Conservation (phyloP, 2,888 invertebrate species). For the Lycocerus yunnanus region DNA sequence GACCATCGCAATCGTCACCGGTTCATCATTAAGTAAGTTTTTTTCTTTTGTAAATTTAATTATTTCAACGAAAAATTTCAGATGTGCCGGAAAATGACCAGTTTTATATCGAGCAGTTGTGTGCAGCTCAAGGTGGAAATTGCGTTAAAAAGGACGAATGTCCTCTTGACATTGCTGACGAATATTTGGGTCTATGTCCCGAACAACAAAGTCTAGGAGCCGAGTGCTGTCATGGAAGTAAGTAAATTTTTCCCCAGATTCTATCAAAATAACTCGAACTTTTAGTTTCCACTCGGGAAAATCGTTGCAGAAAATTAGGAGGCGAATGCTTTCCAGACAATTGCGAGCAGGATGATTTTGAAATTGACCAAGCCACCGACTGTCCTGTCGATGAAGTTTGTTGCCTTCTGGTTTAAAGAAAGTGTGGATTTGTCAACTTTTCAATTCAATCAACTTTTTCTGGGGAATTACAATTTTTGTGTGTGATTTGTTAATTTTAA, state of each 20-base stretch:
- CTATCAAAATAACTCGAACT: background rate
- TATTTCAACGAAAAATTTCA: no score
- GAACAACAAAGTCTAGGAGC: slow-evolving; percentile 37
- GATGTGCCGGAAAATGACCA: background rate
- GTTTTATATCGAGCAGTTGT: background rate
- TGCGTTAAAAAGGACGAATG: slow-evolving; percentile 37
- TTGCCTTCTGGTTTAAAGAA: slow-evolving; percentile 2
- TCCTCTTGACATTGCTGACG: slow-evolving; percentile 19
- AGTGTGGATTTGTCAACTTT: no score
- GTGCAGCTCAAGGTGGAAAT: slow-evolving; percentile 24
- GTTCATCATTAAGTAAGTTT: no score
- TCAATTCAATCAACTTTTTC: no score
- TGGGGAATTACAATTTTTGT: no score
- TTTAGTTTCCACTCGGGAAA: slow-evolving; percentile 16
- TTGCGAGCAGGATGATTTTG: background rate
- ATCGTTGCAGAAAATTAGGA: slow-evolving; percentile 7
- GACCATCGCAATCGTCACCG: no score
- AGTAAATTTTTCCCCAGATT: slow-evolving; percentile 8
- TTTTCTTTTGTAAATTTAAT: no score
- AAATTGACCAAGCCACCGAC: slow-evolving; percentile 3
- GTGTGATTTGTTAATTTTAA: no score
- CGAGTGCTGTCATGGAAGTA: slow-evolving; percentile 40
- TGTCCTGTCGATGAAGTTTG: background rate
- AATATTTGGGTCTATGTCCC: slow-evolving; percentile 32
- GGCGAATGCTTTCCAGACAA: slow-evolving; percentile 1